Evolutionary conservation across 2,797 vertebrate genomes (phyloP), one percentile per base, ranked within the genome.

Genomic region (Sebastes vulpes): DNA sequence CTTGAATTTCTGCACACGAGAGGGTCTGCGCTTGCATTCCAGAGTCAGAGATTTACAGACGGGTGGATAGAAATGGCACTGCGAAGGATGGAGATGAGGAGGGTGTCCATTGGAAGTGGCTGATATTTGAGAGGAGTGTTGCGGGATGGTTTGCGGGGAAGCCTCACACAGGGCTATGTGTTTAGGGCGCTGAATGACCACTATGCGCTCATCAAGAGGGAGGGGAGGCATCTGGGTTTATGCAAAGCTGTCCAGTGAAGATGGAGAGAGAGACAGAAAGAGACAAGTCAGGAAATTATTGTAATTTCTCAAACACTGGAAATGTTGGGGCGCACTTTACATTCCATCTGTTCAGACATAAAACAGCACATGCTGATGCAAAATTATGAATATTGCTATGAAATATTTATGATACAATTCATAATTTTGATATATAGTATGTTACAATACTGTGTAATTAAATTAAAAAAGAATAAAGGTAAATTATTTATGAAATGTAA

Each of bases 181-280:
- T 92, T 96, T 96, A 65, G 97, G 97, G 89, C 96, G 95, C 92
- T 96, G 97, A 91, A 96, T 94, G 83, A 96, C 93, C 77, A 94
- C 95, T 91, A 97, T 96, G 75, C 97, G 96, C 94, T 97, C 96
- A 95, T 95, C 96, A 85, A 96, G 95, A 85, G 96, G 95, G 77
- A 96, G 95, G 73, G 96, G 96, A 94, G 96, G 96, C 95, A 97
- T 96, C 91, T 94, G 96, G 91, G 94, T 95, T 91, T 89, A 93
- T 90, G 93, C 85, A 85, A 88, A 94, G 92, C 96, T 96, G 92
- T 77, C 4, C 73, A 52, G 75, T 81, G 65, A 70, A 81, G 67
- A 90, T 60, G 75, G 71, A 72, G 54, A 90, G 52, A 85, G 63
- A 93, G 14, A 82, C 3, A 87, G 42, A 83, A 53, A 81, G 8